A percentile compares a stretch with the other conserved stretches of the same genome.
phyloP scores from a whole-genome alignment of 1,140 invertebrate species.

The Heliconius eleuchia region DNA sequence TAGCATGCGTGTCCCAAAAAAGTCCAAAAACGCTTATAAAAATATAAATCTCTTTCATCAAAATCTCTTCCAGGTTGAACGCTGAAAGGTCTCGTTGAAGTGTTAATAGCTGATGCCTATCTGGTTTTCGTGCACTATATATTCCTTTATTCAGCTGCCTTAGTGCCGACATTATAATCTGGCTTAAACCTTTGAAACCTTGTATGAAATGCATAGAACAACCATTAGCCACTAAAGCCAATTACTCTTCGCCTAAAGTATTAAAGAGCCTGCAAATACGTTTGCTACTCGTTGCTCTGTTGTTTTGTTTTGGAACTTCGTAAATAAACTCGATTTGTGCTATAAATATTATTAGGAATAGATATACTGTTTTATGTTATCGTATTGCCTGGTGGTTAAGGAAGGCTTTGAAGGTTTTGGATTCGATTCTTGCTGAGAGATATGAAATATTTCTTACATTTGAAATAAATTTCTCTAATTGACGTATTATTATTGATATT shows the following conservation, averaged over 20 bases:
- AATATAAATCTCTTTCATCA: constrained; percentile 23
- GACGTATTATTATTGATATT: too few relatives aligned
- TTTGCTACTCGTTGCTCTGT: background rate
- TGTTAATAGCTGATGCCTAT: constrained; percentile 44
- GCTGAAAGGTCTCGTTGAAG: constrained; percentile 26
- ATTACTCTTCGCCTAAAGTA: constrained; percentile 23
- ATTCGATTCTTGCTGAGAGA: too few relatives aligned
- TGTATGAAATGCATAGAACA: constrained; percentile 24
- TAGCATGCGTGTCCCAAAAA: background rate
- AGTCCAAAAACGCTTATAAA: background rate
- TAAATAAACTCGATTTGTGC: background rate
- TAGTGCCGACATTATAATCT: constrained; percentile 22
- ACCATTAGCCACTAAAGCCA: constrained; percentile 24
- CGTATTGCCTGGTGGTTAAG: too few relatives aligned
- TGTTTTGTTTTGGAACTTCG: background rate
- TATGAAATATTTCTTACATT: too few relatives aligned
- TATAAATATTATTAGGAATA: too few relatives aligned
- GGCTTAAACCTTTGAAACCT: constrained; percentile 21
- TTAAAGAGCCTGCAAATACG: constrained; percentile 14
- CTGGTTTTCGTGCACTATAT: constrained; percentile 36
- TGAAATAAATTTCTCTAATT: too few relatives aligned
- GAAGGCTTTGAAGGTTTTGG: too few relatives aligned
- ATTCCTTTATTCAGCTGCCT: constrained; percentile 4
- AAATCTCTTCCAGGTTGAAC: constrained; percentile 24
- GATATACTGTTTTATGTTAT: too few relatives aligned